These are phyloP conservation scores for Anomalospiza imberbis DNA, from an alignment of 2,797 vertebrate species.

Conservation along the genomic window DNA sequence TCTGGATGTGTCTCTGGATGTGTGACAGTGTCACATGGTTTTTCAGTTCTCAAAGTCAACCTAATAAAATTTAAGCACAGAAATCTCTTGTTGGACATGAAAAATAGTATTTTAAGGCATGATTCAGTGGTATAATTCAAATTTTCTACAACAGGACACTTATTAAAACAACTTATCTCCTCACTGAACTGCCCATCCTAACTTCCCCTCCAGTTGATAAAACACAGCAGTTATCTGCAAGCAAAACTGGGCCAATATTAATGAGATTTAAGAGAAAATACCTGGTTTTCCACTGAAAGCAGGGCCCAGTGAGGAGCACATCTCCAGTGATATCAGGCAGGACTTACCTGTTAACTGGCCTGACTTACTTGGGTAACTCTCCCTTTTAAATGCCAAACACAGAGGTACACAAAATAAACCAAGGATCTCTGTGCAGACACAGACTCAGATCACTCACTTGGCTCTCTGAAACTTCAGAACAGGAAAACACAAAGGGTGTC, in stretches of 20 bases:
- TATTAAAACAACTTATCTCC: background rate
- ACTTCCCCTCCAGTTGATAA: background rate
- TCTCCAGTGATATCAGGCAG: background rate
- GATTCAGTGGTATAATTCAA: background rate
- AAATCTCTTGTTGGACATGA: background rate
- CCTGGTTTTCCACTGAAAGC: background rate
- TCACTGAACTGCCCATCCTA: background rate
- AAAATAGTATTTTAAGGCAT: background rate
- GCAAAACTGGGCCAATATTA: background rate
- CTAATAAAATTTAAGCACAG: background rate
- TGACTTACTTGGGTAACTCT: background rate
- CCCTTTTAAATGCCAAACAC: background rate
- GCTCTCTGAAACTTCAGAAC: background rate
- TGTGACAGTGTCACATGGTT: fast-evolving
- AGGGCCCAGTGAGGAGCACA: background rate
- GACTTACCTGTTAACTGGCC: background rate
- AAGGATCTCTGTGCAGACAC: background rate
- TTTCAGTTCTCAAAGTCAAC: background rate
- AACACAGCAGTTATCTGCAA: background rate
- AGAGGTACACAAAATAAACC: background rate
- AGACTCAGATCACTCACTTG: background rate
- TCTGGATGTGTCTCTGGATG: background rate
- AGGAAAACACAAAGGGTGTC: background rate
- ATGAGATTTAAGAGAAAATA: background rate
- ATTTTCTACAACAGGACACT: background rate